A percentile compares a stretch with the other conserved stretches of the same genome.
Conservation (phyloP, 2,113 vertebrate species). For the Passer montanus region DNA sequence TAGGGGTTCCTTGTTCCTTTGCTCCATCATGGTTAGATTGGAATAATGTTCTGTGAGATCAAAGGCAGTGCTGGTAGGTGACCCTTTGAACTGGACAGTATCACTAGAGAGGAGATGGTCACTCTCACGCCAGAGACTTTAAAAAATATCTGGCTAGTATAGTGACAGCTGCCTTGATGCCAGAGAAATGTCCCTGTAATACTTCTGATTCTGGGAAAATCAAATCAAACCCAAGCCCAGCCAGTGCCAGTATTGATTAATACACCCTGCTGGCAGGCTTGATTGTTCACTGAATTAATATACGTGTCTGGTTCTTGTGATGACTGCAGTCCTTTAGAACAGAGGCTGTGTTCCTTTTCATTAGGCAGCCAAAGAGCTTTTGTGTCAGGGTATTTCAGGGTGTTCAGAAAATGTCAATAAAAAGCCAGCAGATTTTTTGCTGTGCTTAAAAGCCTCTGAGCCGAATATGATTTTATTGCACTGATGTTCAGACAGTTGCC, state of each 20-base stretch:
- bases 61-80: not conserved
- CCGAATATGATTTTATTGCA: not conserved
- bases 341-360: conserved; percentile 47
- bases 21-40: not conserved
- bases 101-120: not conserved
- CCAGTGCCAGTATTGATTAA: conserved; percentile 25
- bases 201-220: conserved; percentile 22
- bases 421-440: conserved; percentile 20
- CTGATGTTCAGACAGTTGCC: not conserved
- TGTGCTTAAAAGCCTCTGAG: conserved; percentile 8
- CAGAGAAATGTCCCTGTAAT: not conserved
- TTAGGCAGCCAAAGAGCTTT: conserved; percentile 7
- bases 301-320: not conserved
- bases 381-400: not conserved
- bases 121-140: not conserved
- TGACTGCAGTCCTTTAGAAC: not conserved
- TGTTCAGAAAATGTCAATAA: conserved; percentile 17
- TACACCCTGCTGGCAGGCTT: conserved; percentile 5
- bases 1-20: not conserved
- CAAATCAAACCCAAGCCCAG: conserved; percentile 28
- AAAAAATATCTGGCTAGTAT: not conserved
- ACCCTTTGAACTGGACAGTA: not conserved
- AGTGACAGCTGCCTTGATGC: not conserved
- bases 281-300: conserved; percentile 27
- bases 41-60: not conserved